Base-by-base conservation (phyloP, 2,797 vertebrate genomes). In the Microchirus variegatus region DNA sequence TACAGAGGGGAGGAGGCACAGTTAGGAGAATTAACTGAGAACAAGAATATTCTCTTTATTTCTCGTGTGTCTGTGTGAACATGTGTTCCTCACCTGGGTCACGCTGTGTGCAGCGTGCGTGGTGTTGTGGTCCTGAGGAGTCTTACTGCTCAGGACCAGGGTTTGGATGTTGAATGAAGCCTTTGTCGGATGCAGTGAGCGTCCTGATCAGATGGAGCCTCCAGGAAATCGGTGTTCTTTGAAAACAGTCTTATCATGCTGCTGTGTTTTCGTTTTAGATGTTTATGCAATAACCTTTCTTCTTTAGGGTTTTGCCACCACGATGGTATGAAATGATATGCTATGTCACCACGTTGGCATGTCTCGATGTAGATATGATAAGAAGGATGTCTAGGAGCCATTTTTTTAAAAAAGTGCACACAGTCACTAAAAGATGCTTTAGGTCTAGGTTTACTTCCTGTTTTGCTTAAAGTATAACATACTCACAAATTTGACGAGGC, bases 61-160 rank as follows among this genome's bases (percentile, higher is more conserved):
- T 57, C 9, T 52, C 14, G 31, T 66, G 1, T 67, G 49, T 61
- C 12, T 61, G 26, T 46, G 49, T 83, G 63, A 76, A 62, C 82
- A 77, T 84, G 81, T 75, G 68, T 36, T 77, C 50, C 53, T 80
- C 79, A 84, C 88, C 83, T 81, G 82, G 85, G 79, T 89, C 88
- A 87, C 70, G 53, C 63, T 84, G 79, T 52, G 48, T 41, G 41
- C 62, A n/a, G 5, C 5, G 26, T 26, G 26, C 31, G 8, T 56
- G 72, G 63, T 31, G 64, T 51, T 46, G n/a, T 5, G 53, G 38
- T 63, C 82, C 75, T 58, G 84, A 78, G 77, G 83, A 75, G 75
- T 65, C 53, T 69, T 68, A 42, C 57, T 50, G 9, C 26, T 16
- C 54, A n/a, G n/a, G 19, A 63, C 67, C 53, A 62, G 16, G 50